Evolutionary conservation across 2,888 invertebrate species (phyloP).

Genomic region (Trichacis sp.): DNA sequence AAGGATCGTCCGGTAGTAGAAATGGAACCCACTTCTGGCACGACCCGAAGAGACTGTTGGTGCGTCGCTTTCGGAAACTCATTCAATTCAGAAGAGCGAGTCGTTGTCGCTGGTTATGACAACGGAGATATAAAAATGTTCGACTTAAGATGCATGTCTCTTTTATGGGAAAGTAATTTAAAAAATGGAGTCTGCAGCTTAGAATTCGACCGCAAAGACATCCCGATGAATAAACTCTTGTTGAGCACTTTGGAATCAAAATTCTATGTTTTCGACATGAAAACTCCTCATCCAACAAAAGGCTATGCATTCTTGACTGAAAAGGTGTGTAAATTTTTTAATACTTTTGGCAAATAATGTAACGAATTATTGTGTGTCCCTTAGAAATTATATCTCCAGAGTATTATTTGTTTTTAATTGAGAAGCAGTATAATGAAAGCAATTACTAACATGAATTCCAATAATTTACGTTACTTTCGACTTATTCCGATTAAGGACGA

Average conservation of each 20-base stretch:
- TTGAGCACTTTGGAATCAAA: slow-evolving; percentile 93
- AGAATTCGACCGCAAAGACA: slow-evolving; percentile 94
- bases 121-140: slow-evolving; percentile 97
- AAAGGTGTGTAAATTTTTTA: slow-evolving; percentile 68
- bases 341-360: too few relatives aligned
- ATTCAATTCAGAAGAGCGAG: slow-evolving; percentile 86
- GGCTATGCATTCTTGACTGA: slow-evolving; percentile 80
- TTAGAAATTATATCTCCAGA: too few relatives aligned
- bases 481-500: too few relatives aligned
- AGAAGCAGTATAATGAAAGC: too few relatives aligned
- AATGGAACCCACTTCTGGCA: slow-evolving; percentile 82
- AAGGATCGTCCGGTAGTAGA: slow-evolving; percentile 89
- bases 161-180: slow-evolving; percentile 91
- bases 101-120: slow-evolving; percentile 93
- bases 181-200: slow-evolving; percentile 91
- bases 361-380: too few relatives aligned
- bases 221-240: slow-evolving; percentile 94
- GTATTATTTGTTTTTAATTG: background rate
- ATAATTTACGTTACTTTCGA: too few relatives aligned
- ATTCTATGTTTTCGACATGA: slow-evolving; percentile 88
- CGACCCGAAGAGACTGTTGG: slow-evolving; percentile 90
- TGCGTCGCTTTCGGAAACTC: slow-evolving; percentile 92
- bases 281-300: slow-evolving; percentile 87
- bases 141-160: slow-evolving; percentile 84
- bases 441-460: too few relatives aligned